Conservation (phyloP, 2,113 vertebrate species). For the Ariopsis seemanni region DNA sequence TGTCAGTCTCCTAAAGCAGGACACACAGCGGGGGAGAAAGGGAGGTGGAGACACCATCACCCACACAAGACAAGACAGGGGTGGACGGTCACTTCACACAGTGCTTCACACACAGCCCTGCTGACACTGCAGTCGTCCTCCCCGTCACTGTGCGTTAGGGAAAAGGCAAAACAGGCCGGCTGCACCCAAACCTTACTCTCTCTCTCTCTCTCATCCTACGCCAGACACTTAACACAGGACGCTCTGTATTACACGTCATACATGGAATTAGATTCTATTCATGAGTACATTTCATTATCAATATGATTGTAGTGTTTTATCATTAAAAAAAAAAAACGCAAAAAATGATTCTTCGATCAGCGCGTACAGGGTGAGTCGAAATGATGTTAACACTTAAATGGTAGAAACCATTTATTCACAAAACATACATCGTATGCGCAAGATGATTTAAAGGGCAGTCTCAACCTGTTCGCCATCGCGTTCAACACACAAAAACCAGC, state of each 20-base stretch:
- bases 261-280: neutral
- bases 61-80: constrained; percentile 13
- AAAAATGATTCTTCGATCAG: neutral
- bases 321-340: neutral
- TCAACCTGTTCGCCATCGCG: too few relatives aligned
- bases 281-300: neutral
- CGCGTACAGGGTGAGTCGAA: too few relatives aligned
- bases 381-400: too few relatives aligned
- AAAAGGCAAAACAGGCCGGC: constrained; percentile 14
- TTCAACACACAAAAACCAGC: too few relatives aligned
- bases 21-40: constrained; percentile 59
- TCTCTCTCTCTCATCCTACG: neutral
- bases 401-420: too few relatives aligned
- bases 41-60: constrained; percentile 58
- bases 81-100: constrained; percentile 30
- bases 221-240: too few relatives aligned
- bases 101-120: constrained; percentile 15
- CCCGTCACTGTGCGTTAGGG: constrained; percentile 8
- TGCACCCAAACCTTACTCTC: constrained; percentile 1
- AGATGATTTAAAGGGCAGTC: too few relatives aligned
- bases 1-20: constrained; percentile 72
- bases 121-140: constrained; percentile 19
- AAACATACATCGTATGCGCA: too few relatives aligned
- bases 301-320: neutral
- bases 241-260: neutral